phyloP scores from a whole-genome alignment of 2,888 invertebrate species.

The Terebella lapidaria region DNA sequence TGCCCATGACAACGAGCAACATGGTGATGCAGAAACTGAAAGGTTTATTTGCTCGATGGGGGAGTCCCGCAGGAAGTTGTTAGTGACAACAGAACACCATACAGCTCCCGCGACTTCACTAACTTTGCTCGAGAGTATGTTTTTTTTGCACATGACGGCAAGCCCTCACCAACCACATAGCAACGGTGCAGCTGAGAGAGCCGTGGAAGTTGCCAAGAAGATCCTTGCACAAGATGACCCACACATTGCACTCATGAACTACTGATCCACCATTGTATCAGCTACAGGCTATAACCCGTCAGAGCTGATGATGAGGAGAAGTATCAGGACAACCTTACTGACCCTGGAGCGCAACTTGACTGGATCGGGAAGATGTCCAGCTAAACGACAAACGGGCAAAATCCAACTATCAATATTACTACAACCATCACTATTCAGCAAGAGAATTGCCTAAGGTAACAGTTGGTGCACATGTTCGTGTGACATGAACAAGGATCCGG shows the following conservation, averaged over 20 bases:
- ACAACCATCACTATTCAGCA: too few species aligned
- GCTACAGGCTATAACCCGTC: not conserved
- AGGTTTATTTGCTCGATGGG: too few species aligned
- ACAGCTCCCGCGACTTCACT: not conserved
- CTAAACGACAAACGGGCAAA: too few species aligned
- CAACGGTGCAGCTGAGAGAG: conserved; percentile 2
- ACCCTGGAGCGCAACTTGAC: too few species aligned
- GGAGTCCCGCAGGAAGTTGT: too few species aligned
- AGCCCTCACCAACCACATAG: not conserved
- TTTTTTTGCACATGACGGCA: not conserved
- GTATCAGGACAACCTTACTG: too few species aligned
- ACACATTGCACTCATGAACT: not conserved
- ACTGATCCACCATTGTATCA: not conserved
- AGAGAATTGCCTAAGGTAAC: too few species aligned
- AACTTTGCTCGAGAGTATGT: not conserved
- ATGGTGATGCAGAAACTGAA: not conserved
- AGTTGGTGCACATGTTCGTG: too few species aligned
- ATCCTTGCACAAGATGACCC: not conserved
- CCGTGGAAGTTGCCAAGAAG: not conserved
- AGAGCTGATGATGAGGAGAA: too few species aligned
- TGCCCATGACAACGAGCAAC: not conserved
- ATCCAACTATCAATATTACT: too few species aligned
- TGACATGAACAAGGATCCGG: too few species aligned
- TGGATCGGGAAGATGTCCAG: too few species aligned
- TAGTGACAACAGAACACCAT: not conserved